Percentiles rank a stretch among this genome's conserved stretches.
These are phyloP conservation scores for Telmatochromis bifrenatus DNA, from an alignment of 2,113 vertebrate species.

Conservation along the genomic window DNA sequence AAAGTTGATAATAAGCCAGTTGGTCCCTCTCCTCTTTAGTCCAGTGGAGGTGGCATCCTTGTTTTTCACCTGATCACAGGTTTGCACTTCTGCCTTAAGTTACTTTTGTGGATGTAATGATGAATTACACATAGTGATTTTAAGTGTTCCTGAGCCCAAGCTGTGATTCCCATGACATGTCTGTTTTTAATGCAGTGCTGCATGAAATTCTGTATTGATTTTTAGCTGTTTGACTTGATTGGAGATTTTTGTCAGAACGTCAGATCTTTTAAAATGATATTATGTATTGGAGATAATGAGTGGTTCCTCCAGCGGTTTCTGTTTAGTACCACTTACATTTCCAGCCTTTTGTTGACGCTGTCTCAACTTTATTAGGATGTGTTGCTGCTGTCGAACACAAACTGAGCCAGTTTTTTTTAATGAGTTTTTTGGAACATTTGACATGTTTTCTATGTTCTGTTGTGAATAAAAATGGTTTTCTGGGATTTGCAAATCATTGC, in stretches of 20 bases:
- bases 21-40: neutral
- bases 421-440: neutral
- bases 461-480: neutral
- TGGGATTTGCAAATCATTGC: neutral
- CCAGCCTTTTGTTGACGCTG: neutral
- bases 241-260: neutral
- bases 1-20: neutral
- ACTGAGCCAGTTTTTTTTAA: neutral
- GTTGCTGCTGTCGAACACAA: fast-evolving
- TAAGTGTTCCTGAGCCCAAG: neutral
- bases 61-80: neutral
- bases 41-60: neutral
- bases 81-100: neutral
- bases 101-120: neutral
- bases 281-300: neutral
- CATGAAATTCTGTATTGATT: neutral
- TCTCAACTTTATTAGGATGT: neutral
- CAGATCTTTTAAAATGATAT: neutral
- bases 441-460: neutral
- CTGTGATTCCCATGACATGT: neutral
- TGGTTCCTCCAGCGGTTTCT: neutral
- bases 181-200: neutral
- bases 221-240: neutral
- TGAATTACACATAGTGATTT: neutral
- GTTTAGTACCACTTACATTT: neutral